Evolutionary conservation across 2,888 invertebrate species (phyloP), one percentile per base, ranked within the genome.

Genomic region (Synergus itoensis): DNA sequence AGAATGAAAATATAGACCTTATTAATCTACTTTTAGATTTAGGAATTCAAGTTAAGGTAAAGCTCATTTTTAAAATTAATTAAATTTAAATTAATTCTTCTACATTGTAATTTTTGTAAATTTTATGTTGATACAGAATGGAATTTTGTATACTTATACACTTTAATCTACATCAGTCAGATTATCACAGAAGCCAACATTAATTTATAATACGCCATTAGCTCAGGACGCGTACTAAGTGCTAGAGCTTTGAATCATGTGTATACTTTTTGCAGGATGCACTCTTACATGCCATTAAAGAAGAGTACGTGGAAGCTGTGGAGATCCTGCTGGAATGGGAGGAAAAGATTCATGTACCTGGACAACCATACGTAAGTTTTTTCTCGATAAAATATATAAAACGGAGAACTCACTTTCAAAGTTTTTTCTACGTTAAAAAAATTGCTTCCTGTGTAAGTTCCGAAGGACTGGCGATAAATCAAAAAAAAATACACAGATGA

Each of bases 271-370:
- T 82, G 62, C 81, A 97, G 95, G 99, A 99, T 93, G 96, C 97
- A 21, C 93, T 99, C 65, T 94, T 99, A 48, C 99, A 99, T 91
- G 99, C 99, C 77, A 99, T 99, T 90, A 98, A 98, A 90, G 99
- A 99, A 92, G 99, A 99, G 91, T 99, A 99, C 91, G 99, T 99
- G 78, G 99, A 99, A 92, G 99, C 98, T 0, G 99, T 99, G 5
- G 99, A 99, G 92, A 93, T 98, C 69, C 94, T 99, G 16, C 93
- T 99, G 82, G 96, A 96, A 87, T 98, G 98, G 95, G 98, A 98
- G 92, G 98, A 98, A 91, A 94, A 95, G 7, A 94, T 95, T 88
- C 97, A 98, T 88, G 94, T 94, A 64, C 93, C 94, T 11, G 97
- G 97, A 43, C 94, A 96, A 84, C 95, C 96, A 83, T 97, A 97